Base-by-base conservation (phyloP, 2,797 vertebrate genomes). In the Otus scops region DNA sequence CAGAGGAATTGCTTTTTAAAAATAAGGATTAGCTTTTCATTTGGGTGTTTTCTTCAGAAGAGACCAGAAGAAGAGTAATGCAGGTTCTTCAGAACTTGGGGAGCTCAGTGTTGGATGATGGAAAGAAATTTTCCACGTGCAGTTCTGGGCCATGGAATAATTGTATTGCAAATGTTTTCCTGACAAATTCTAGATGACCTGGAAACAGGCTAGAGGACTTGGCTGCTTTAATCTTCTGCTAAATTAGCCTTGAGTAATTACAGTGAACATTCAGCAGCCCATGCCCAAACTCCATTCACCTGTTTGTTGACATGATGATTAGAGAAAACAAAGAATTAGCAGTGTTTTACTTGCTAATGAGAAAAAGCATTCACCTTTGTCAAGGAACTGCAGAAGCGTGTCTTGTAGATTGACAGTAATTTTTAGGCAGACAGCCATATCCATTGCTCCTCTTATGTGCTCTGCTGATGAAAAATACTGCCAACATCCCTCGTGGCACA, bases 191-290 rank as follows among this genome's bases (percentile, higher is more conserved):
- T 9, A 27, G 51, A 3, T 85, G 73, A 88, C 34, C 94, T 73
- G 73, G 57, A 88, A 89, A 34, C 7, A 34, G 24, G 50, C 63
- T 73, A 45, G 18, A 11, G 34, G 54, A 59, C 26, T 23, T 6
- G 60, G 39, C 34, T 73, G 8, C 6, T 61, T 94, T 67, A 86
- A 95, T 91, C 60, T 93, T 32, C 38, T 70, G 84, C 63, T 95
- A 76, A 94, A 93, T 96, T 79, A 96, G 74, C 83, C 81, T 59
- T n/a, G 77, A 76, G 78, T 89, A 88, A 82, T 92, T 61, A 28
- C 2, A 13, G 51, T 21, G 65, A 51, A 16, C 12, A 11, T 59
- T 86, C 17, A 65, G 48, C 85, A 88, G 64, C 59, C 48, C 23
- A 0, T 36, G 65, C 19, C 36, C 77, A 54, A 73, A 27, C 50